These are phyloP conservation scores for Rhipidura dahli DNA, from an alignment of 2,113 vertebrate genomes.

Conservation along the genomic window DNA sequence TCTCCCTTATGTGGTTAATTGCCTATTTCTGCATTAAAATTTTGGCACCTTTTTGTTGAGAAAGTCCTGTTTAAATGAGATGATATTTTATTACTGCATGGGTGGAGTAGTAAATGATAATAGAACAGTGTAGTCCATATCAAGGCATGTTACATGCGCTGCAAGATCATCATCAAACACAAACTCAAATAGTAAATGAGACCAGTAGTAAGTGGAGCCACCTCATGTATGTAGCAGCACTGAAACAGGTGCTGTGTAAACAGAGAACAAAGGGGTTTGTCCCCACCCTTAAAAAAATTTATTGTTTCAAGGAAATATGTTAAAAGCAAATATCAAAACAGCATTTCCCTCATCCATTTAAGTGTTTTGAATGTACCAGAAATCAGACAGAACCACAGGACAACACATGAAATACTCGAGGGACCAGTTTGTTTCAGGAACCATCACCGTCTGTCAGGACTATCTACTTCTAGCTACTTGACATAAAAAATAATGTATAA, in stretches of 20 bases:
- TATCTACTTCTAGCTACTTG: not conserved
- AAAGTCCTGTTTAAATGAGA: not conserved
- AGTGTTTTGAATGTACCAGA: not conserved
- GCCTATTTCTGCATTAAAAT: not conserved
- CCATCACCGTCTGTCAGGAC: not conserved
- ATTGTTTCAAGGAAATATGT: slow-evolving; percentile 31
- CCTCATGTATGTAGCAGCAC: not conserved
- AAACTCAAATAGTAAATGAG: not conserved
- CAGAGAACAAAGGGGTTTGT: not conserved
- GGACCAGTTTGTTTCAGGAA: slow-evolving; percentile 13
- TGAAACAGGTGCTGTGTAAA: not conserved
- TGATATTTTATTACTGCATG: not conserved
- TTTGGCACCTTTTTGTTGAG: not conserved
- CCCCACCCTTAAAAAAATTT: not conserved
- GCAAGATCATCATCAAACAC: not conserved
- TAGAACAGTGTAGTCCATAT: not conserved
- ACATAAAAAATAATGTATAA: not conserved
- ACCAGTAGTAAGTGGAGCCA: not conserved
- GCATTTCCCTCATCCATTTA: not conserved
- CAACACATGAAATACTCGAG: not conserved
- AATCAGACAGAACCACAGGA: not conserved
- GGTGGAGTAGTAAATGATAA: not conserved
- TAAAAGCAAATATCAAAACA: not conserved
- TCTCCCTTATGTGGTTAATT: not conserved
- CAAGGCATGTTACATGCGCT: not conserved